Percentiles rank a stretch among this genome's conserved stretches.
Conservation (phyloP, 2,797 vertebrate species). For the Scyliorhinus canicula region DNA sequence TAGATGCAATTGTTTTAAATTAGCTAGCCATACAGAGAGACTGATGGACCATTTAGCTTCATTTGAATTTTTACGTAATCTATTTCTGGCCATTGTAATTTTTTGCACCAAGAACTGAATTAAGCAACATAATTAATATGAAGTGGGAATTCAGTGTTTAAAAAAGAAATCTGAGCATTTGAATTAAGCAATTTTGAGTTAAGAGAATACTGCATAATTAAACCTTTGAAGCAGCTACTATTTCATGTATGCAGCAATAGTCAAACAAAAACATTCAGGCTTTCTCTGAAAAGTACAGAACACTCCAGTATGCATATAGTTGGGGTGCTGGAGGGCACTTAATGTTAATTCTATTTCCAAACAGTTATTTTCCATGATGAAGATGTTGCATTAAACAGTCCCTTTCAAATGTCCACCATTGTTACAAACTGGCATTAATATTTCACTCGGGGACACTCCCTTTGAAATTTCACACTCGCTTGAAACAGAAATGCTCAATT, state of each 20-base stretch:
- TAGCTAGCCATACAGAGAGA: neutral
- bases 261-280: neutral
- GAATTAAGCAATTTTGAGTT: neutral
- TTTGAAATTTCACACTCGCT: neutral
- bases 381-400: neutral
- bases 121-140: neutral
- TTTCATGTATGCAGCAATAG: neutral
- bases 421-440: neutral
- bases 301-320: neutral
- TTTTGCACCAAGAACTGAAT: neutral
- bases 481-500: neutral
- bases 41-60: neutral
- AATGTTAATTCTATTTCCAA: neutral
- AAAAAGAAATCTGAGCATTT: neutral
- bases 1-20: neutral
- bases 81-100: neutral
- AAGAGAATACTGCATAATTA: neutral
- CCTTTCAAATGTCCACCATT: neutral
- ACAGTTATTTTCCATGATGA: slow-evolving; percentile 4
- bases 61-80: neutral
- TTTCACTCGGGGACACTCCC: neutral
- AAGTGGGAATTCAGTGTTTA: neutral
- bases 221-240: neutral
- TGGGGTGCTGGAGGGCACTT: neutral
- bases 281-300: neutral